These are phyloP conservation scores for Napeogenes sylphis DNA, from an alignment of 2,888 invertebrate species.

Conservation along the genomic window DNA sequence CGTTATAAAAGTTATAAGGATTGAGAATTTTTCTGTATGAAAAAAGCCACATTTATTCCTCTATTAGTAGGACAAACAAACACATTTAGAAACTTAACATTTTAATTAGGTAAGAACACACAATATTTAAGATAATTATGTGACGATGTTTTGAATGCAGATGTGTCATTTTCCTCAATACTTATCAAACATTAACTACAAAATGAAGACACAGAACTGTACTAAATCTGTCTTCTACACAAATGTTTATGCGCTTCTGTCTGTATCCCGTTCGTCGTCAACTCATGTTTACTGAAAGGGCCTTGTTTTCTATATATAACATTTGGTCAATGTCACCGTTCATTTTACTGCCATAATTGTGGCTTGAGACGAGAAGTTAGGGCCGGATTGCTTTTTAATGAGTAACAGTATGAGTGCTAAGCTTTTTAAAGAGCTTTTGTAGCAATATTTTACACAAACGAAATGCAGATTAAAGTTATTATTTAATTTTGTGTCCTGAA, in stretches of 20 bases:
- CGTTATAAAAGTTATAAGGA: too few species aligned
- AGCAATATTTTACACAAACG: background rate
- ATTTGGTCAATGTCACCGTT: slow-evolving; percentile 17
- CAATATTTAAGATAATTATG: too few species aligned
- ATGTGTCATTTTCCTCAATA: too few species aligned
- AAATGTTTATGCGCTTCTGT: slow-evolving; percentile 18
- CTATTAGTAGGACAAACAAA: too few species aligned
- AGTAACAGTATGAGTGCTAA: slow-evolving; percentile 1
- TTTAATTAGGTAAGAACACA: too few species aligned
- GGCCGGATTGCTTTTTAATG: slow-evolving; percentile 3
- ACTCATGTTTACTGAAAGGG: slow-evolving; percentile 17
- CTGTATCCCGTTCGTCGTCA: slow-evolving; percentile 18
- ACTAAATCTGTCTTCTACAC: slow-evolving; percentile 16
- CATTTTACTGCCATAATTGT: slow-evolving; percentile 8
- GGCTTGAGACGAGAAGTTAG: slow-evolving; percentile 9
- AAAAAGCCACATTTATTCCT: too few species aligned
- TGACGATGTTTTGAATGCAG: too few species aligned
- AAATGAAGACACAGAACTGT: slow-evolving; percentile 7
- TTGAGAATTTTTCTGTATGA: too few species aligned
- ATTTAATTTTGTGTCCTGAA: too few species aligned
- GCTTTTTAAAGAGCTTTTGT: background rate
- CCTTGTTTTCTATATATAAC: slow-evolving; percentile 21
- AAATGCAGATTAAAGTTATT: background rate
- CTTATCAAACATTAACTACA: background rate
- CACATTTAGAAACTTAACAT: too few species aligned